Percentiles rank a stretch among this genome's conserved stretches.
Evolutionary conservation across 2,113 vertebrate genomes (phyloP).

Genomic region (Benitochromis conjunctus): DNA sequence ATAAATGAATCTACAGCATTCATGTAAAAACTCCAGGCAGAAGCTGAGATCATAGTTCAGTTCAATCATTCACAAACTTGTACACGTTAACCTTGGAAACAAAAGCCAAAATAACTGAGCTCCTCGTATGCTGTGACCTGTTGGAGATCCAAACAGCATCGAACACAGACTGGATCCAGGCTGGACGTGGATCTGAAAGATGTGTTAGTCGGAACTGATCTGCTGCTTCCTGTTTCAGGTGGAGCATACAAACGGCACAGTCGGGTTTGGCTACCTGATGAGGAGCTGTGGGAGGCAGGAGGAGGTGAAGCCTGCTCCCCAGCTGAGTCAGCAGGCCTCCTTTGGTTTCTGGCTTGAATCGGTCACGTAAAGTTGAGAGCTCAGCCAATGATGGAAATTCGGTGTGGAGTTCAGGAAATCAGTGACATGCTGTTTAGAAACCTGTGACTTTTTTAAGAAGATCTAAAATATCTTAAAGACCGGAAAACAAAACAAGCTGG

Average conservation of each 20-base stretch:
- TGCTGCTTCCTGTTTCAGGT: background rate
- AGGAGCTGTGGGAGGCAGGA: background rate
- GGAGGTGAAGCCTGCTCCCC: background rate
- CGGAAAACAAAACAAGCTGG: background rate
- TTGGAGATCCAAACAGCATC: background rate
- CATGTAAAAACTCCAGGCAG: background rate
- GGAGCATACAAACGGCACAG: background rate
- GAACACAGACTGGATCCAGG: background rate
- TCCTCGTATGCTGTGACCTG: background rate
- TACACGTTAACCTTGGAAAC: fast-evolving
- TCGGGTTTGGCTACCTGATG: background rate
- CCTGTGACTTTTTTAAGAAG: background rate
- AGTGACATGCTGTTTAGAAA: background rate
- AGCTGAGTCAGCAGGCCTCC: background rate
- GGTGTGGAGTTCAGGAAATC: background rate
- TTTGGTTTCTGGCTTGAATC: background rate
- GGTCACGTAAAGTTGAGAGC: background rate
- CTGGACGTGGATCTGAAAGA: background rate
- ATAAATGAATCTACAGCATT: background rate
- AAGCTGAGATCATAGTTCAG: background rate
- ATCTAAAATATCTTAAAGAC: background rate
- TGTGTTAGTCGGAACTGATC: background rate
- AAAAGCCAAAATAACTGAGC: background rate
- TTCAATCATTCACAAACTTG: fast-evolving
- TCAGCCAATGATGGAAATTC: background rate